Evolutionary conservation across 2,888 invertebrate genomes (phyloP).

Genomic region (Helobdella robusta): DNA sequence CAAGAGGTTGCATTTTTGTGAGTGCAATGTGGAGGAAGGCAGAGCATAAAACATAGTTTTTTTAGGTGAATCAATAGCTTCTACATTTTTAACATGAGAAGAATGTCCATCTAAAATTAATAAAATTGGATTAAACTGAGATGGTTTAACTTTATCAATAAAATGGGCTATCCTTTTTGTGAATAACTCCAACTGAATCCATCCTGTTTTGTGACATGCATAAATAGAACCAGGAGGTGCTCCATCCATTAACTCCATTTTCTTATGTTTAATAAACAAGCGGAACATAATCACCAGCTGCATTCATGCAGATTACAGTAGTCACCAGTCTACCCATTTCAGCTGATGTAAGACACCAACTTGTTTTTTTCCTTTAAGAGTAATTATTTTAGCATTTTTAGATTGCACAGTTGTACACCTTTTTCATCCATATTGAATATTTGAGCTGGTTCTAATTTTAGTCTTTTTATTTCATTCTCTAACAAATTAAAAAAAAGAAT

Average conservation of each 20-base stretch:
- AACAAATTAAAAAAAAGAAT: no score
- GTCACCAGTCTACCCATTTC: conserved; percentile 8
- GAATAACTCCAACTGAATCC: conserved; percentile 17
- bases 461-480: no score
- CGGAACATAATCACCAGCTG: not conserved
- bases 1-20: conserved; percentile 18
- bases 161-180: conserved; percentile 4
- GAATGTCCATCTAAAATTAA: conserved; percentile 10
- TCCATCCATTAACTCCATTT: conserved; percentile 15
- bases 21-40: conserved; percentile 11
- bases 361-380: not conserved
- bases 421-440: no score
- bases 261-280: not conserved
- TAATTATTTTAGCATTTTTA: not conserved
- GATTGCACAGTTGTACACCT: no score
- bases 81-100: conserved; percentile 9
- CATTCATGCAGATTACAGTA: conserved; percentile 7
- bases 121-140: not conserved
- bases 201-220: conserved; percentile 14
- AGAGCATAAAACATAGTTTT: not conserved
- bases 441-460: no score
- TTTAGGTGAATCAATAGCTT: not conserved
- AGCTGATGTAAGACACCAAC: not conserved
- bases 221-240: conserved; percentile 6
- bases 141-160: not conserved